phyloP scores from a whole-genome alignment of 2,113 vertebrate genomes.

The Rana temporaria region DNA sequence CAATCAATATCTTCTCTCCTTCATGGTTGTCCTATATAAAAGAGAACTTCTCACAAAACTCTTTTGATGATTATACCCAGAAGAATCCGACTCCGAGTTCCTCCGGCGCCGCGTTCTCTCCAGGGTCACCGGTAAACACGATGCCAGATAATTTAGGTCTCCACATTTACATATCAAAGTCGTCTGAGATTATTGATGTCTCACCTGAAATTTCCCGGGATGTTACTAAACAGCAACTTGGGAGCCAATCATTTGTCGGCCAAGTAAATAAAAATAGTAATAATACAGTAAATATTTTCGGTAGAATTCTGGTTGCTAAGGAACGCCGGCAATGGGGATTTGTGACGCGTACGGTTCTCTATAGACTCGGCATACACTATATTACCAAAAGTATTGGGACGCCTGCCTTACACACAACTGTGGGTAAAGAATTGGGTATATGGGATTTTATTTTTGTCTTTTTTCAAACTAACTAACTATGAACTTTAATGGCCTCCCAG shows the following conservation, averaged over 20 bases:
- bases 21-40: background rate
- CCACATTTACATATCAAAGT: slow-evolving; percentile 40
- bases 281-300: too few species aligned
- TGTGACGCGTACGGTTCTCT: too few species aligned
- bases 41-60: background rate
- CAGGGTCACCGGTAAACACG: slow-evolving; percentile 12
- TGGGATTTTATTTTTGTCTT: too few species aligned
- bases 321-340: too few species aligned
- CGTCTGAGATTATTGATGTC: background rate
- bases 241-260: background rate
- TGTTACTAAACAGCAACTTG: background rate
- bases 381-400: too few species aligned
- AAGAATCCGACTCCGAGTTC: background rate
- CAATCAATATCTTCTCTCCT: background rate
- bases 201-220: slow-evolving; percentile 21
- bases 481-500: too few species aligned
- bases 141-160: slow-evolving; percentile 29
- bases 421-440: too few species aligned
- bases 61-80: slow-evolving; percentile 6
- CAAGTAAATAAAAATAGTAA: too few species aligned
- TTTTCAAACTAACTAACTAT: too few species aligned
- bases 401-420: too few species aligned
- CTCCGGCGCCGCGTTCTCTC: background rate
- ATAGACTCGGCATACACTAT: too few species aligned
- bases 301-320: too few species aligned